Evolutionary conservation across 2,113 vertebrate genomes (phyloP).

Genomic region (Castor canadensis): DNA sequence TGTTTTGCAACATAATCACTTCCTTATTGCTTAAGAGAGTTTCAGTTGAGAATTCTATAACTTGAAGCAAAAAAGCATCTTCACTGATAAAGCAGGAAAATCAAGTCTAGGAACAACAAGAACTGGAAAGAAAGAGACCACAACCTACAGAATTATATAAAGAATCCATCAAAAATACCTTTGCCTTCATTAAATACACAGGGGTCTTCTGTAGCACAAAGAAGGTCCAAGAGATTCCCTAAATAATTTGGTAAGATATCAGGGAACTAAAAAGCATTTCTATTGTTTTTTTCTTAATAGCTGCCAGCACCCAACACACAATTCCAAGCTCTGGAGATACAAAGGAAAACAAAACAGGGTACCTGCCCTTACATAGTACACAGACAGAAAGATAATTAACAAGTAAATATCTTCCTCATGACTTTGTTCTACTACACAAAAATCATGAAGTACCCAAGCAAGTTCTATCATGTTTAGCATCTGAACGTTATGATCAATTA

Average conservation of each 20-base stretch:
- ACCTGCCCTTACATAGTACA: background rate
- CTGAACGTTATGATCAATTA: background rate
- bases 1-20: background rate
- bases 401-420: background rate
- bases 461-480: background rate
- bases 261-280: background rate
- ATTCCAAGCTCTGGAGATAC: background rate
- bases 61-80: conserved; percentile 20
- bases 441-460: background rate
- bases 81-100: conserved; percentile 21
- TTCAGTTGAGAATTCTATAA: background rate
- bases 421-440: background rate
- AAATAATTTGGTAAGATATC: background rate
- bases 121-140: background rate
- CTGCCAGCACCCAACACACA: background rate
- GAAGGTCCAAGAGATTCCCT: background rate
- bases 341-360: background rate
- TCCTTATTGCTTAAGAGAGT: background rate
- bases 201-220: background rate
- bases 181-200: background rate
- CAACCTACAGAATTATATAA: background rate
- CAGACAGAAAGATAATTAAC: background rate
- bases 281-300: background rate
- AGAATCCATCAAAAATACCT: background rate
- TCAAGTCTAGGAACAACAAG: background rate